These are phyloP conservation scores for Protaetia brevitarsis DNA, from an alignment of 1,140 invertebrate genomes.

Conservation along the genomic window DNA sequence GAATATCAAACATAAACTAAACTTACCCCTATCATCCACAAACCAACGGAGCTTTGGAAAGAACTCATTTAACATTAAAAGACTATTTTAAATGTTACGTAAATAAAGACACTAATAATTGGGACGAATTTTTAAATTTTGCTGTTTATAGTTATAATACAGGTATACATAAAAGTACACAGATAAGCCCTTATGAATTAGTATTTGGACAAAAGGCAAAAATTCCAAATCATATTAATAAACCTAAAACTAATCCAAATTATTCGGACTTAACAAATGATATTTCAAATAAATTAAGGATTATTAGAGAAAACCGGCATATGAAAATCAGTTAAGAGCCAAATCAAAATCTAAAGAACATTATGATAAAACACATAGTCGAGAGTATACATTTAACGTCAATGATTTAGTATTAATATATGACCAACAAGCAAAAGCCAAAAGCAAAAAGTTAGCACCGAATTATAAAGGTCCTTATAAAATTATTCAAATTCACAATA, in stretches of 20 bases:
- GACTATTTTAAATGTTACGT: slow-evolving; percentile 49
- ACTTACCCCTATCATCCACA: slow-evolving; percentile 49
- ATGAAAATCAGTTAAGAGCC: slow-evolving; percentile 29
- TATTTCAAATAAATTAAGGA: slow-evolving; percentile 38
- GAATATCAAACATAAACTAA: slow-evolving; percentile 40
- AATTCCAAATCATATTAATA: slow-evolving; percentile 38
- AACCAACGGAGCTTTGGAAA: slow-evolving; percentile 45
- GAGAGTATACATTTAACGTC: slow-evolving; percentile 39
- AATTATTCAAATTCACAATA: slow-evolving; percentile 41
- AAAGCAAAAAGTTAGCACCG: slow-evolving; percentile 35
- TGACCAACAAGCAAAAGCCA: slow-evolving; percentile 33
- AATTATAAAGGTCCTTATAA: slow-evolving; percentile 45
- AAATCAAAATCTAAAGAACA: slow-evolving; percentile 31
- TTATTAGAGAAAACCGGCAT: slow-evolving; percentile 24
- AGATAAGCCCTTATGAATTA: slow-evolving; percentile 46
- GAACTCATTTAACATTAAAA: slow-evolving; percentile 46
- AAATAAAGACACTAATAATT: slow-evolving; percentile 43
- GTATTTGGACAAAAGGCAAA: slow-evolving; percentile 48
- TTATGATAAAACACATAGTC: slow-evolving; percentile 44
- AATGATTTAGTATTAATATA: slow-evolving; percentile 34
- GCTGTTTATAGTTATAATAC: slow-evolving; percentile 52
- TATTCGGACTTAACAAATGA: slow-evolving; percentile 40
- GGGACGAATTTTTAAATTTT: slow-evolving; percentile 49
- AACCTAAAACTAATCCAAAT: slow-evolving; percentile 34
- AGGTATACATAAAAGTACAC: slow-evolving; percentile 44